Percentiles rank a stretch among this genome's conserved stretches.
phyloP scores from a whole-genome alignment of 2,797 vertebrate species.

The Acipenser ruthenus region DNA sequence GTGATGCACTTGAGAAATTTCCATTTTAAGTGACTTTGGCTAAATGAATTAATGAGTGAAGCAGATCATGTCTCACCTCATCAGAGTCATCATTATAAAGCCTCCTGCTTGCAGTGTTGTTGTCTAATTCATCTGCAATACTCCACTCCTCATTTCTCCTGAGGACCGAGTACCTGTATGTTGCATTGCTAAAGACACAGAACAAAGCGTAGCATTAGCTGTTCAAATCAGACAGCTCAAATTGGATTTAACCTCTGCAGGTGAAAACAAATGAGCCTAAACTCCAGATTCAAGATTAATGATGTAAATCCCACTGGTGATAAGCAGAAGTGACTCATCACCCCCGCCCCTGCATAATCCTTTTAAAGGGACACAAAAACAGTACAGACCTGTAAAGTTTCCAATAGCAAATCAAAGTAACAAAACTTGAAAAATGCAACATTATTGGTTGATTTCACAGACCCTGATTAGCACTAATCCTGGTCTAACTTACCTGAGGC shows the following conservation, averaged over 20 bases:
- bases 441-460: no score
- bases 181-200: slow-evolving; percentile 45
- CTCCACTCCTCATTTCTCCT: slow-evolving; percentile 44
- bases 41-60: neutral
- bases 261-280: neutral
- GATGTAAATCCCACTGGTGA: no score
- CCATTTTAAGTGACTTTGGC: neutral
- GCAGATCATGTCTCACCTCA: slow-evolving; percentile 42
- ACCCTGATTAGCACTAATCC: no score
- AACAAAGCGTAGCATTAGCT: neutral
- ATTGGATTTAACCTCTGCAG: neutral
- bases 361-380: no score
- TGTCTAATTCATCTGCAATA: slow-evolving; percentile 39
- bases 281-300: no score
- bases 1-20: neutral
- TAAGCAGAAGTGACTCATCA: neutral
- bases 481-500: no score
- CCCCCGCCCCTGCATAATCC: neutral
- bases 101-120: slow-evolving; percentile 41
- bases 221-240: neutral
- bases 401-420: no score
- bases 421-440: no score
- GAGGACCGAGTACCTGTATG: slow-evolving; percentile 58
- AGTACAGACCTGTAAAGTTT: no score
- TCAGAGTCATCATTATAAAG: slow-evolving; percentile 51